These are phyloP conservation scores for Jordanella pulchra DNA, from an alignment of 2,797 vertebrate species.

Conservation along the genomic window DNA sequence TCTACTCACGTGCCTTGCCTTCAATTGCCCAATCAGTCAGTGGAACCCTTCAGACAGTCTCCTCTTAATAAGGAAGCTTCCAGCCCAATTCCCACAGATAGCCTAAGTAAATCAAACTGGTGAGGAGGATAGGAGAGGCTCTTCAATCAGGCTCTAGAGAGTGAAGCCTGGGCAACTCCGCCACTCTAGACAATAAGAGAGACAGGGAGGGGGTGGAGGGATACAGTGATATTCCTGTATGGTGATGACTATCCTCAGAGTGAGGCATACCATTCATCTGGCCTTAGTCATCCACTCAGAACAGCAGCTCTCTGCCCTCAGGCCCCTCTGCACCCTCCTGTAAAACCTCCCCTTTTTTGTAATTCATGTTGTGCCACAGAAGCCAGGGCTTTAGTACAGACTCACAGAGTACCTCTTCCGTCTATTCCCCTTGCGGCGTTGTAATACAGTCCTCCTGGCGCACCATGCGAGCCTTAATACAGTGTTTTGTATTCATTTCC, in stretches of 20 bases:
- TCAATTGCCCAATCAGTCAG: constrained; percentile 79
- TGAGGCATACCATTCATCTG: constrained; percentile 64
- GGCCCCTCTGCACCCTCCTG: constrained; percentile 55
- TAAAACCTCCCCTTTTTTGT: constrained; percentile 60
- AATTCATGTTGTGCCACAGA: constrained; percentile 64
- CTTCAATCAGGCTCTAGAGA: constrained; percentile 77
- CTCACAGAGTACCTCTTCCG: constrained; percentile 10
- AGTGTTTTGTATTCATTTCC: constrained; percentile 66
- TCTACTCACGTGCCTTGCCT: constrained; percentile 66
- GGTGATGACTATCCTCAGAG: constrained; percentile 67
- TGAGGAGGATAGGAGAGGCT: constrained; percentile 74
- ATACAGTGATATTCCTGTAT: constrained; percentile 62
- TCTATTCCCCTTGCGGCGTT: constrained; percentile 15
- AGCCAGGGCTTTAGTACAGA: constrained; percentile 47
- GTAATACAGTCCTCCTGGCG: constrained; percentile 57
- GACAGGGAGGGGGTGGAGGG: constrained; percentile 38
- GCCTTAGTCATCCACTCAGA: constrained; percentile 50
- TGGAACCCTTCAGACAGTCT: constrained; percentile 75
- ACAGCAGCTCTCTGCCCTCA: constrained; percentile 51
- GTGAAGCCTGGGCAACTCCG: constrained; percentile 64
- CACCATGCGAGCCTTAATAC: constrained; percentile 54
- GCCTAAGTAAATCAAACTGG: constrained; percentile 77
- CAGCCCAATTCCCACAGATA: constrained; percentile 77
- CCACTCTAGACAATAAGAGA: constrained; percentile 69
- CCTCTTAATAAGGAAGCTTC: constrained; percentile 79